phyloP scores from a whole-genome alignment of 2,797 vertebrate species.

The Odontamblyopus lacepedii region DNA sequence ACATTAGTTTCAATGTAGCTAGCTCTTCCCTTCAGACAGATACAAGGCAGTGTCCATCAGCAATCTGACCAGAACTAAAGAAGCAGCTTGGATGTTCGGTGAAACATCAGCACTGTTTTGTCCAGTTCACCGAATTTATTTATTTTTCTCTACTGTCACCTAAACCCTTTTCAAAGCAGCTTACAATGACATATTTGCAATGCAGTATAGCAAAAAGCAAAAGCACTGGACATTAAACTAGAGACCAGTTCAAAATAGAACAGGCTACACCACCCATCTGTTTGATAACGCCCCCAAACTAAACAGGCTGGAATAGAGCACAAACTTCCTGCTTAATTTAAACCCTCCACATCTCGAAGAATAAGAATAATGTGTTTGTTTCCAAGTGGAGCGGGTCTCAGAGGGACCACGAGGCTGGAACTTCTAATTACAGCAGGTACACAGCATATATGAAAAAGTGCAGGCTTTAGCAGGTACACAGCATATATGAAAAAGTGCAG shows the following conservation, averaged over 20 bases:
- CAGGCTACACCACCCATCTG: conserved; percentile 14
- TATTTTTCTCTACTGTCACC: background rate
- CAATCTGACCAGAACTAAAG: too few relatives aligned
- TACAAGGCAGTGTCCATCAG: too few relatives aligned
- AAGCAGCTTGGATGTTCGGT: too few relatives aligned
- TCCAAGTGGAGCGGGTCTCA: conserved; percentile 67
- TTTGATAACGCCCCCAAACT: conserved; percentile 12
- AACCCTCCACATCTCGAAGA: conserved; percentile 25
- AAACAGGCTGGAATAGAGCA: background rate
- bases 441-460: conserved; percentile 31
- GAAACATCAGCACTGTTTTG: too few relatives aligned
- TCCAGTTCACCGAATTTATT: too few relatives aligned
- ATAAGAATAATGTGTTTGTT: conserved; percentile 46
- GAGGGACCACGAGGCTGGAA: conserved; percentile 49
- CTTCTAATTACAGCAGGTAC: conserved; percentile 64
- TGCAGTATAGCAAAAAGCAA: background rate
- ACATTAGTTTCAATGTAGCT: too few relatives aligned
- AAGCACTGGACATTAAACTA: conserved; percentile 3
- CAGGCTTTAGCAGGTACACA: conserved; percentile 12
- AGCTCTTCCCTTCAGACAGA: too few relatives aligned
- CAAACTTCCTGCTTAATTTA: conserved; percentile 12
- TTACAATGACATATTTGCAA: background rate
- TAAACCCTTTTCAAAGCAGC: background rate
- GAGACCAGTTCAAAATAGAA: conserved; percentile 12
- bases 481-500: conserved; percentile 10